Evolutionary conservation across 1,140 invertebrate species (phyloP), one percentile per base, ranked within the genome.

Genomic region (Agrilus planipennis): DNA sequence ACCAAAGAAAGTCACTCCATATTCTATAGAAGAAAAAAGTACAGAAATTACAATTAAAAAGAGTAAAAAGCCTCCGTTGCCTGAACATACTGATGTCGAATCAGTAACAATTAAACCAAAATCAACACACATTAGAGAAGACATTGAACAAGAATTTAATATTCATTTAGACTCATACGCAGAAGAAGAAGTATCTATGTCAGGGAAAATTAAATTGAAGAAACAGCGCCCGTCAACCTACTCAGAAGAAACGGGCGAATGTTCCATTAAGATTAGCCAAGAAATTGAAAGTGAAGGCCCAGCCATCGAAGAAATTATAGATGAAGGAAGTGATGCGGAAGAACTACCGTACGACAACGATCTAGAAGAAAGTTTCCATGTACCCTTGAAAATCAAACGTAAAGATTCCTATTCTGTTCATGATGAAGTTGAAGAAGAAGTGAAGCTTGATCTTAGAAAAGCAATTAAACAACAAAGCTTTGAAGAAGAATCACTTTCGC

Each of bases 111-210:
- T 86, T 61, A 73, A 76, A 49, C 78, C 81, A 10, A 76, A 73
- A 58, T 61, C 56, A 4, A 79, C 73, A 4, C 73, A 69, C 54
- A 80, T 74, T 2, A 82, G 84, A 62, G 82, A 87, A 65, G 81
- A 86, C 53, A 79, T 87, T 6, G 83, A 87, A 57, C 83, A 87
- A 65, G 83, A 86, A 63, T 87, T 87, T 56, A 85, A 80, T 57
- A 86, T 88, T 47, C 79, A 81, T 17, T 62, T 85, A 32, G 80
- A 85, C 62, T 80, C 79, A 1, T 87, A 87, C 58, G 81, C 82
- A 32, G 84, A 88, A 65, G 84, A 87, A 67, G 81, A 87, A 62
- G 81, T 88, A 45, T 83, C 81, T 3, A 80, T 88, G 75, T 78
- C 80, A 9, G 80, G 81, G 40, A 86, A 83, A 64, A 75, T 86